Percentiles rank a stretch among this genome's conserved stretches.
Evolutionary conservation across 2,113 vertebrate species (phyloP).

Genomic region (Platycercus adscitus): DNA sequence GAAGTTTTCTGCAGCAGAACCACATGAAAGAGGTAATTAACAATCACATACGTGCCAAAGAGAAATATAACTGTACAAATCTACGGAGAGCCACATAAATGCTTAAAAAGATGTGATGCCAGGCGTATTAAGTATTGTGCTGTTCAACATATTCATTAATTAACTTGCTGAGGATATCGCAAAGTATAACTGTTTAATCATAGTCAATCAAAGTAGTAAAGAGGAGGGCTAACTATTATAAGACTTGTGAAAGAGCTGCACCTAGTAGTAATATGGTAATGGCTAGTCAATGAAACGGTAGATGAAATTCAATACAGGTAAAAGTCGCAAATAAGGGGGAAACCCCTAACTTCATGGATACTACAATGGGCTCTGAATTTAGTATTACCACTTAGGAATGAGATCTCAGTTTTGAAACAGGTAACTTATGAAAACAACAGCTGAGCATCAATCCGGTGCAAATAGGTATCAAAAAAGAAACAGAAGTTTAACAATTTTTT

Average conservation of each 20-base stretch:
- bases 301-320: neutral
- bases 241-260: neutral
- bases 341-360: neutral
- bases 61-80: neutral
- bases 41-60: neutral
- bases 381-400: neutral
- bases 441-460: neutral
- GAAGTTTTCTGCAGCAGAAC: slow-evolving; percentile 89
- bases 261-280: neutral
- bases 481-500: neutral
- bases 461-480: neutral
- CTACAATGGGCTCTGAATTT: neutral
- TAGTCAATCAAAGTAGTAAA: neutral
- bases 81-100: neutral
- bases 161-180: neutral
- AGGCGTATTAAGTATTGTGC: neutral
- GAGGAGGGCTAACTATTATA: neutral
- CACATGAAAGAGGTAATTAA: slow-evolving; percentile 89
- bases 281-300: neutral
- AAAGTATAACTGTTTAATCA: neutral
- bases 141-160: neutral
- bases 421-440: neutral
- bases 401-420: neutral
- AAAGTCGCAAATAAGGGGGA: neutral
- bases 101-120: neutral